These are phyloP conservation scores for Benitochromis conjunctus DNA, from an alignment of 2,113 vertebrate genomes.

Conservation along the genomic window DNA sequence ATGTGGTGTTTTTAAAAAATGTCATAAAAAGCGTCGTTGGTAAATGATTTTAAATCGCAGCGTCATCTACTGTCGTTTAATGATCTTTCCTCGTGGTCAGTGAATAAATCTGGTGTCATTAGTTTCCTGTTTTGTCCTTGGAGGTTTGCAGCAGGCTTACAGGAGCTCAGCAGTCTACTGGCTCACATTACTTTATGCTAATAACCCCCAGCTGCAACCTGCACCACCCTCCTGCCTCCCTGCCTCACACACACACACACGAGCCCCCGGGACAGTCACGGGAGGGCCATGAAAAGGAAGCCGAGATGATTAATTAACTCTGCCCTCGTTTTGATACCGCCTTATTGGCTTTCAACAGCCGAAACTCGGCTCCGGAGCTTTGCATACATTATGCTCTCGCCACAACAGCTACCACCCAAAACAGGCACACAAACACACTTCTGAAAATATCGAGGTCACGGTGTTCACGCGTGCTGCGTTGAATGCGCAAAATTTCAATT, in stretches of 20 bases:
- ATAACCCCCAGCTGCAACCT: slow-evolving; percentile 68
- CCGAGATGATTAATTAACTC: slow-evolving; percentile 72
- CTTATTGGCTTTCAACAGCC: slow-evolving; percentile 65
- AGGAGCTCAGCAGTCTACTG: slow-evolving; percentile 53
- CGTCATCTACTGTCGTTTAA: not conserved
- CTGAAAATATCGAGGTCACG: slow-evolving; percentile 38
- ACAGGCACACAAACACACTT: slow-evolving; percentile 28
- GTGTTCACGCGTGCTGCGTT: not conserved
- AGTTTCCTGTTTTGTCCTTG: slow-evolving; percentile 30
- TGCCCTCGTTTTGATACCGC: slow-evolving; percentile 67
- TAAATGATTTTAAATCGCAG: not conserved
- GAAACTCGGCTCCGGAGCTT: slow-evolving; percentile 51
- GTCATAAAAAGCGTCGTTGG: not conserved
- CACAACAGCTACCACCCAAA: slow-evolving; percentile 4
- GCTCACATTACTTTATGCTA: slow-evolving; percentile 64
- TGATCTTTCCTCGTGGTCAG: not conserved
- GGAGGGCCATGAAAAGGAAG: slow-evolving; percentile 65
- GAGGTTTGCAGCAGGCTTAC: slow-evolving; percentile 10
- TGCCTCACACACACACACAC: not conserved
- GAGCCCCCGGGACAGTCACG: slow-evolving; percentile 61
- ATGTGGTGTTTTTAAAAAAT: not conserved
- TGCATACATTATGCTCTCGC: slow-evolving; percentile 59
- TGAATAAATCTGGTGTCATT: slow-evolving; percentile 37
- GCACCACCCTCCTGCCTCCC: slow-evolving; percentile 47
- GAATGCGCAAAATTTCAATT: not conserved